Base-by-base conservation (phyloP, 2,113 vertebrate genomes). In the Uria lomvia region DNA sequence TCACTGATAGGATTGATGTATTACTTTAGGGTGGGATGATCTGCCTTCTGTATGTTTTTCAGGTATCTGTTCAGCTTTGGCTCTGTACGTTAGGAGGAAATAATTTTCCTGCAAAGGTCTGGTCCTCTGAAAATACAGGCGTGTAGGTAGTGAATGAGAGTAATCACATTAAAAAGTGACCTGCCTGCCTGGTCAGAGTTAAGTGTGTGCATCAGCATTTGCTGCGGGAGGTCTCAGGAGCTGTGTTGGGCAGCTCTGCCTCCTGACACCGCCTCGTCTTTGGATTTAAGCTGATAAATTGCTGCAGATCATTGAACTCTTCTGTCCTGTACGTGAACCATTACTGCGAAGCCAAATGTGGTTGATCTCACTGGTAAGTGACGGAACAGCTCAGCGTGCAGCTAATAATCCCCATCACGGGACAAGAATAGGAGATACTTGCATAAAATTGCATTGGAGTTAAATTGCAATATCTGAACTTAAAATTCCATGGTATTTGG, bases 121-220 rank as follows among this genome's bases (percentile, higher is more conserved):
- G 23, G 5, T 55, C 43, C 32, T 89, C 78, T 50, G 32, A 19
- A 72, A 83, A 32, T 3, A 40, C 9, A n/a, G 23, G 16, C 8
- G 19, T 15, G 52, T 83, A 60, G 20, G 42, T 38, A 32, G 6
- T 1, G 8, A 30, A 6, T 18, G 62, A 27, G 52, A 47, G 40
- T 23, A 45, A 34, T 23, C 2, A 0, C 22, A 11, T 50, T 13
- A 34, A 43, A 43, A 55, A 12, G 30, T 15, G 82, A 11, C 55
- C 59, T 15, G 38, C 11, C 2, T 6, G 6, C 26, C 53, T 42
- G 58, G 6, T 53, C 42, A 15, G 49, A 36, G 63, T 9, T 43
- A 6, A 49, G 21, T n/a, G 1, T 0, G 14, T 5, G 58, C 3
- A 3, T 40, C 45, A 8, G 40, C 2, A 0, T 17, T 38, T 40